These are phyloP conservation scores for Craseonycteris thonglongyai DNA, from an alignment of 2,113 vertebrate genomes.

Conservation along the genomic window DNA sequence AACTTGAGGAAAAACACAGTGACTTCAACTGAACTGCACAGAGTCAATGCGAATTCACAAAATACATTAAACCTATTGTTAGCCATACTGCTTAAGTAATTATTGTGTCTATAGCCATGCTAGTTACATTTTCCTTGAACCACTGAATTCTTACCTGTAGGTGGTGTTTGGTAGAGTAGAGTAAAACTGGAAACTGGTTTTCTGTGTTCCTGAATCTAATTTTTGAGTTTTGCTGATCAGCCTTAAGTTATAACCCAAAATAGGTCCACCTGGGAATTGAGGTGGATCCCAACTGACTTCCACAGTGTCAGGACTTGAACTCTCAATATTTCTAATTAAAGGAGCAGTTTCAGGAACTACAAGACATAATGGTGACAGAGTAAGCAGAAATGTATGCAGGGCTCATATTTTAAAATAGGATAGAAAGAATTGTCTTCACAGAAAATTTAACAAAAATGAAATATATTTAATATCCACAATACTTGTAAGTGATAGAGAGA, in stretches of 20 bases:
- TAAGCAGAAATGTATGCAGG: neutral
- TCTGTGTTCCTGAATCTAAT: conserved; percentile 70
- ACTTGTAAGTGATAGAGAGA: neutral
- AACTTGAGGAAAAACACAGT: neutral
- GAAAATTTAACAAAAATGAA: neutral
- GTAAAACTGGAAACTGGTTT: conserved; percentile 81
- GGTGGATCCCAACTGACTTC: conserved; percentile 83
- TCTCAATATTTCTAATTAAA: conserved; percentile 75
- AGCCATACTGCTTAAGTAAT: neutral
- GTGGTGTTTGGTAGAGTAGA: conserved; percentile 80
- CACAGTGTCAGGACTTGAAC: conserved; percentile 77
- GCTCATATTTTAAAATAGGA: neutral
- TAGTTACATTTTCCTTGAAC: neutral
- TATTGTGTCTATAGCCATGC: fast-evolving
- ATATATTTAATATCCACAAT: conserved; percentile 14
- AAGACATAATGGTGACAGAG: conserved; percentile 13
- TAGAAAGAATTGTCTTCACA: neutral
- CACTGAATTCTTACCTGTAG: conserved; percentile 77
- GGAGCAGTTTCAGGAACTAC: conserved; percentile 78
- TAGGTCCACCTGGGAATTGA: conserved; percentile 77
- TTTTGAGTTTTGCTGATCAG: conserved; percentile 73
- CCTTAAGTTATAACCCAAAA: conserved; percentile 83
- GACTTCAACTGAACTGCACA: neutral
- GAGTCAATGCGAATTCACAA: neutral
- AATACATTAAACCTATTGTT: neutral